Conservation (phyloP, 2,113 vertebrate species). For the Cyprinus carpio region DNA sequence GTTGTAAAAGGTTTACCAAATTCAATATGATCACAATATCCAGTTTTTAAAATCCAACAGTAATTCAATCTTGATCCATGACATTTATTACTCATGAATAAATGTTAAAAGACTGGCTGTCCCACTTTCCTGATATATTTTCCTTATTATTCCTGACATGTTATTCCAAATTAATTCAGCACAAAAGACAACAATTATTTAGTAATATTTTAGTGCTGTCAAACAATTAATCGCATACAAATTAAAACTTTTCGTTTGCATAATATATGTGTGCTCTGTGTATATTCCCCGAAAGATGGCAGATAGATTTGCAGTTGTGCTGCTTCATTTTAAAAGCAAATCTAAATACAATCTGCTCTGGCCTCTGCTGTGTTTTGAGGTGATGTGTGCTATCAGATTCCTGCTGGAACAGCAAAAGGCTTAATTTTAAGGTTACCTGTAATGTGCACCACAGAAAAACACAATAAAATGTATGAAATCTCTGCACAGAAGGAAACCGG, state of each 20-base stretch:
- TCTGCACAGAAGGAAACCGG: not conserved
- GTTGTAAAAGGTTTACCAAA: no score
- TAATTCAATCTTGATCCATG: not conserved
- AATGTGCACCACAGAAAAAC: constrained; percentile 1
- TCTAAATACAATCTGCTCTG: not conserved
- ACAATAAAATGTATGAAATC: not conserved
- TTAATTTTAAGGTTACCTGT: not conserved
- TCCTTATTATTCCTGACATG: not conserved
- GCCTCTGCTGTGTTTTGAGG: not conserved
- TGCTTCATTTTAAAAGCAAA: not conserved
- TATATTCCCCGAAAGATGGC: not conserved
- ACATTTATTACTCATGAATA: not conserved
- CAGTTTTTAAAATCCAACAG: not conserved
- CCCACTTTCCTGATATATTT: not conserved
- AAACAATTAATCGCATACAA: no score
- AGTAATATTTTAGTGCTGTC: not conserved
- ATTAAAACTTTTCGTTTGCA: no score
- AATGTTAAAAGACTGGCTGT: not conserved
- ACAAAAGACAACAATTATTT: not conserved
- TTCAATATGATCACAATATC: not conserved
- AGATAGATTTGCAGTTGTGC: not conserved
- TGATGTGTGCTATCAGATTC: not conserved
- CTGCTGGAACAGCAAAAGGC: not conserved
- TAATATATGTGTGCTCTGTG: no score
- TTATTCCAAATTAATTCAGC: not conserved